Base-by-base conservation (phyloP, 2,113 vertebrate species). In the Lathamus discolor region DNA sequence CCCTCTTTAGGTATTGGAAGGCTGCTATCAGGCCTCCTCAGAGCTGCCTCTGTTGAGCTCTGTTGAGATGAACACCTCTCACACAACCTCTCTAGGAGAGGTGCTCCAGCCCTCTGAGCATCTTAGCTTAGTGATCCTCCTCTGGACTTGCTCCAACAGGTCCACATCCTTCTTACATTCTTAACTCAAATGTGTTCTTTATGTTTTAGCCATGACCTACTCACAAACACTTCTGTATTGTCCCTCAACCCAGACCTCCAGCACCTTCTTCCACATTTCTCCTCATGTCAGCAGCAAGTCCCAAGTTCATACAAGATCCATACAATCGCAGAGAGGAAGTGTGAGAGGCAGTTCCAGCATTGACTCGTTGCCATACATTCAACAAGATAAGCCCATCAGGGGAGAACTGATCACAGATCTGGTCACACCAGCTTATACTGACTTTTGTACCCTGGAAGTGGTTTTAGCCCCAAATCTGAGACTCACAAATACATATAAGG, bases 241-340 rank as follows among this genome's bases (percentile, higher is more conserved):
- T 31, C 31, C 55, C 29, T 76, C 55, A 80, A n/a, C n/a, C 35
- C 49, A 61, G 28, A 79, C 54, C 73, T 67, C 37, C n/a, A 86
- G 20, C 37, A 41, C 10, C 25, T 41, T 74, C 43, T 64, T 51
- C 57, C 27, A 76, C 27, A 14, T n/a, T 68, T 61, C 52, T 83
- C 35, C 17, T 76, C 67, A 10, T 0, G 0, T 46, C 59, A 84
- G 35, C 68, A 73, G 3, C 11, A 55, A 73, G 17, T 22, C 35
- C 33, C 49, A 41, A 10, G 24, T 51, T 54, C 4, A 11, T 10
- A 29, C 14, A 55, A 51, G 35, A 67, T 25, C 64, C 44, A 41
- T 28, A 11, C 2, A 1, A 37, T n/a, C 2, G 3, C 35, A 61
- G 49, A 51, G 20, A 24, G 52, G 54, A 83, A 61, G 0, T 18